Conservation (phyloP, 2,113 vertebrate species). For the Pseudolaguvia tuberculata region DNA sequence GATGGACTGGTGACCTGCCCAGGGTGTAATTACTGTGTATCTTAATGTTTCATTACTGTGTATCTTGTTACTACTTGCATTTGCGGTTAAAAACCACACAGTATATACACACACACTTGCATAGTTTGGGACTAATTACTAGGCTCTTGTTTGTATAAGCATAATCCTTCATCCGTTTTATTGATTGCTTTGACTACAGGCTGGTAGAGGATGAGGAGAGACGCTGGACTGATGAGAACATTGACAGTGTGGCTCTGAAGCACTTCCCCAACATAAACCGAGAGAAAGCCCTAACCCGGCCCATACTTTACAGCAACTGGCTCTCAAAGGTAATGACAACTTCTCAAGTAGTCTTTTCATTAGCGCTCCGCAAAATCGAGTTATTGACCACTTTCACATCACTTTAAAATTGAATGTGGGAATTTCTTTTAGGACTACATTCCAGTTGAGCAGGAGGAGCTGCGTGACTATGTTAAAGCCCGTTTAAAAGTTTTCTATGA, state of each 20-base stretch:
- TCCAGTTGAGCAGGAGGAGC: slow-evolving; percentile 95
- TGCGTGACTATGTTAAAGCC: slow-evolving; percentile 96
- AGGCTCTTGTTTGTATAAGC: neutral
- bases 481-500: slow-evolving; percentile 98
- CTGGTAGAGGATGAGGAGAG: slow-evolving; percentile 95
- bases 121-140: neutral
- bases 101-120: neutral
- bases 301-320: slow-evolving; percentile 99
- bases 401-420: neutral
- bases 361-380: neutral
- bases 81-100: neutral
- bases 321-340: slow-evolving; percentile 82
- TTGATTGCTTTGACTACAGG: slow-evolving; percentile 57
- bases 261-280: slow-evolving; percentile 98
- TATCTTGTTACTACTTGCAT: neutral
- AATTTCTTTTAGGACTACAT: slow-evolving; percentile 82
- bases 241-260: slow-evolving; percentile 89
- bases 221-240: slow-evolving; percentile 98
- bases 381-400: neutral
- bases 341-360: neutral
- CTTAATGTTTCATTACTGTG: too few relatives aligned
- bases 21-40: too few relatives aligned
- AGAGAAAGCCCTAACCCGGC: slow-evolving; percentile 86
- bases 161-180: neutral
- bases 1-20: too few relatives aligned